phyloP scores from a whole-genome alignment of 2,888 invertebrate species.

The Adela reaumurella region DNA sequence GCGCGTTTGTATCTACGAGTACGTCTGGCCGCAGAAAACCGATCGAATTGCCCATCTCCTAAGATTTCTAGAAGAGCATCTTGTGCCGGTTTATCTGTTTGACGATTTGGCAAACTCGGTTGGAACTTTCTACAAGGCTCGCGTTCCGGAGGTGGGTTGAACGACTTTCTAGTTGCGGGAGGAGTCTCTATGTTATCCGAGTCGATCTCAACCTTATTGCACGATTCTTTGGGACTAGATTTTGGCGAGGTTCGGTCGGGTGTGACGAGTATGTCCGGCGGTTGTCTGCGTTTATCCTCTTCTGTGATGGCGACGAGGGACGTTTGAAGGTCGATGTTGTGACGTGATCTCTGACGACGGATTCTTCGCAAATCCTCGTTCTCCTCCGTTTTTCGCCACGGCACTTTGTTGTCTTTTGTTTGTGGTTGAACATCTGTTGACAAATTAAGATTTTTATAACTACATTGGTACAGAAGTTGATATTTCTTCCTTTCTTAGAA shows the following conservation, averaged over 20 bases:
- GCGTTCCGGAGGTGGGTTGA: slow-evolving; percentile 61
- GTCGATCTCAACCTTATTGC: slow-evolving; percentile 78
- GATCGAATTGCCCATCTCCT: slow-evolving; percentile 78
- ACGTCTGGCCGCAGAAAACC: slow-evolving; percentile 76
- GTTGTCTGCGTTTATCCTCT: slow-evolving; percentile 55
- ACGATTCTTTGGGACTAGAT: slow-evolving; percentile 12
- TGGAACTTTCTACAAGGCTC: slow-evolving; percentile 57
- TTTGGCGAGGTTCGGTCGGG: slow-evolving; percentile 17
- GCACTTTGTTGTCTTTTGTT: slow-evolving; percentile 72
- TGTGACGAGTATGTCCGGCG: slow-evolving; percentile 42
- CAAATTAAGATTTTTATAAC: too few relatives aligned
- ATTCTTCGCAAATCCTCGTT: slow-evolving; percentile 62
- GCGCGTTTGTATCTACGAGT: slow-evolving; percentile 76
- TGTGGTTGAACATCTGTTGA: slow-evolving; percentile 64
- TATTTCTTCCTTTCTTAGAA: too few relatives aligned
- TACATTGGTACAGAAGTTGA: too few relatives aligned
- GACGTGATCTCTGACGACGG: slow-evolving; percentile 54
- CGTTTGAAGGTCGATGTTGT: slow-evolving; percentile 35
- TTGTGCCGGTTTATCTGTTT: slow-evolving; percentile 27
- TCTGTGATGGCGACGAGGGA: slow-evolving; percentile 58
- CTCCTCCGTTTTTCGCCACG: slow-evolving; percentile 72
- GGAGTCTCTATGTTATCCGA: slow-evolving; percentile 90
- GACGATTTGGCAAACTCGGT: slow-evolving; percentile 23
- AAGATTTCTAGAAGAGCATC: slow-evolving; percentile 53
- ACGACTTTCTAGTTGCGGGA: slow-evolving; percentile 70